These are phyloP conservation scores for Eulimnadia texana DNA, from an alignment of 1,140 invertebrate species.

Conservation along the genomic window DNA sequence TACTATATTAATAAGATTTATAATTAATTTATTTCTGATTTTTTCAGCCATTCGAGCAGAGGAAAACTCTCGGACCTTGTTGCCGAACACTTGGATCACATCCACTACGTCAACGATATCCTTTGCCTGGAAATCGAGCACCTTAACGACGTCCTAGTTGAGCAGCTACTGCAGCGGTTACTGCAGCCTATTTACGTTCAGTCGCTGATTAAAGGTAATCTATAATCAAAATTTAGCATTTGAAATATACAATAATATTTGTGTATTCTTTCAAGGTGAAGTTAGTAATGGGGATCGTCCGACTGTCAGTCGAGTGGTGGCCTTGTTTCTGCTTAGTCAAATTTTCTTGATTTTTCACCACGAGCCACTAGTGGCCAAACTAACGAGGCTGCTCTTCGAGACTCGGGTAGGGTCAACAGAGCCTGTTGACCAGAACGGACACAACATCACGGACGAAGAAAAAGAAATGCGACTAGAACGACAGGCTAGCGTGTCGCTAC, in stretches of 20 bases:
- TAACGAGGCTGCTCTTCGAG: slow-evolving; percentile 70
- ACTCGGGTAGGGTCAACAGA: neutral
- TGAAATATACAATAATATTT: neutral
- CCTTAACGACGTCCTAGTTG: slow-evolving; percentile 87
- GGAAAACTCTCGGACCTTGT: slow-evolving; percentile 78
- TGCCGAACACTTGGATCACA: slow-evolving; percentile 91
- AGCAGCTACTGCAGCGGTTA: slow-evolving; percentile 84
- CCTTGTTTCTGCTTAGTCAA: slow-evolving; percentile 83
- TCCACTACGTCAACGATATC: slow-evolving; percentile 97
- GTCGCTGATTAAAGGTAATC: slow-evolving; percentile 47
- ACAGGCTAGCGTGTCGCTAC: slow-evolving; percentile 39
- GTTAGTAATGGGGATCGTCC: slow-evolving; percentile 27
- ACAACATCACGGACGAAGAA: slow-evolving; percentile 85
- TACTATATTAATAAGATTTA: slow-evolving; percentile 14
- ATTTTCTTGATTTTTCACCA: slow-evolving; percentile 91
- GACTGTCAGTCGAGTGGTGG: slow-evolving; percentile 70
- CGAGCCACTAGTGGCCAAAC: slow-evolving; percentile 51
- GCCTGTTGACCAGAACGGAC: neutral
- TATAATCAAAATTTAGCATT: neutral
- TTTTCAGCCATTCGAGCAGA: slow-evolving; percentile 73
- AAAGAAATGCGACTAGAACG: slow-evolving; percentile 42
- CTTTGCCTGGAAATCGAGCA: slow-evolving; percentile 79
- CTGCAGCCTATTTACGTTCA: slow-evolving; percentile 89
- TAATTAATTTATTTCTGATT: no score
- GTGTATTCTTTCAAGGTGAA: neutral